Evolutionary conservation across 2,888 invertebrate species (phyloP), one percentile per base, ranked within the genome.

Genomic region (Microplitis deprimator): DNA sequence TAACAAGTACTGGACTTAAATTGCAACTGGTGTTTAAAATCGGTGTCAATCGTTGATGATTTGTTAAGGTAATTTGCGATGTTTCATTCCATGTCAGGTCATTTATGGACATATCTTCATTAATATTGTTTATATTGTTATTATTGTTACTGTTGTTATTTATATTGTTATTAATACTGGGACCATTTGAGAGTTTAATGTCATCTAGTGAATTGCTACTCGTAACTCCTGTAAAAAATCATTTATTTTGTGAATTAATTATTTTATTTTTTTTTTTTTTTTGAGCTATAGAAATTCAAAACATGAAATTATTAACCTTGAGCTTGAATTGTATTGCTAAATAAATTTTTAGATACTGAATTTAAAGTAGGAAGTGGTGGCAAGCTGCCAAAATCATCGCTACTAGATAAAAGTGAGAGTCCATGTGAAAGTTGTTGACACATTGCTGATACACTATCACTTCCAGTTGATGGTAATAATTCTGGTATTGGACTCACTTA

Each of bases 351-450:
- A n/a, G 86, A 84, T 7, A 87, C 83, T 1, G 84, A 80, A 77
- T 82, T 84, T 0, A 85, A 77, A 13, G 82, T 80, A 10, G 84
- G 83, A 60, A 86, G 85, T 1, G 85, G 81, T 40, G 86, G 84
- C 17, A 84, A 77, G 71, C 88, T 88, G 75, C 85, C 87, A 73
- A 87, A 88, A 84, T 92, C 92, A 81, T 92, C 92, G 87, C 90
- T 91, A 81, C 93, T 93, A 6, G 93, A 93, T 79, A 96, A 92
- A 76, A 96, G 93, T 73, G 95, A 95, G 79, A 96, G 92, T 38
- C 94, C 95, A 85, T 93, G 93, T 67, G 94, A 93, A 83, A 95
- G 91, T 89, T 95, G 95, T 89, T 94, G 95, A 91, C 95, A 96
- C 94, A 96, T 94, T 85, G 94, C 95, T 79, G 94, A 92, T 75